Conservation (phyloP, 1,140 invertebrate species). For the Bombus confusus region DNA sequence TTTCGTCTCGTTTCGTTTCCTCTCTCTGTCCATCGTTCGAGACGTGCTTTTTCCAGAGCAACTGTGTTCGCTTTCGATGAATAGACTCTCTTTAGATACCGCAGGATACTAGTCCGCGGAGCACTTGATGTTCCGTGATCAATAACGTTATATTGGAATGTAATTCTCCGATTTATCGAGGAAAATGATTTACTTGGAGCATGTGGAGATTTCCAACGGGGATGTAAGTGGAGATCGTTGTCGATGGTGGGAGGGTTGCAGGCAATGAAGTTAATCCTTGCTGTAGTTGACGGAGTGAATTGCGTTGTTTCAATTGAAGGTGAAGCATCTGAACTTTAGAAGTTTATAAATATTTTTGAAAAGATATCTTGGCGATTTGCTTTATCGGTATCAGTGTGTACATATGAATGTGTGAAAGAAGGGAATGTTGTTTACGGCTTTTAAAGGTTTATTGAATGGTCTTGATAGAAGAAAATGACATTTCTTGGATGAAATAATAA, state of each 20-base stretch:
- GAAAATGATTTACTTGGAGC: not conserved
- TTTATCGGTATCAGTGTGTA: too few species aligned
- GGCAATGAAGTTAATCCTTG: not conserved
- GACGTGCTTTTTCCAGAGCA: not conserved
- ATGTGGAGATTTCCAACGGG: not conserved
- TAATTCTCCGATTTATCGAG: conserved; percentile 17
- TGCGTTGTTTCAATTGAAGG: not conserved
- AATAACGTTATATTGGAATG: not conserved
- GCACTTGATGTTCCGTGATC: conserved; percentile 9
- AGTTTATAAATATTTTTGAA: not conserved
- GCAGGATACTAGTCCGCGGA: too few species aligned
- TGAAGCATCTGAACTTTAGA: not conserved
- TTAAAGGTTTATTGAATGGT: too few species aligned
- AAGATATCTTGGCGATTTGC: not conserved
- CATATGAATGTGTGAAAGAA: too few species aligned
- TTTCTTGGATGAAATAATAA: too few species aligned
- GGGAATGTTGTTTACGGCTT: fast-evolving
- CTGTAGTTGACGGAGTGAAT: not conserved
- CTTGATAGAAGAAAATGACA: too few species aligned
- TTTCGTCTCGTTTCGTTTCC: not conserved
- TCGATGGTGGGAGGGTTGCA: not conserved
- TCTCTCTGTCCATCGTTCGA: not conserved
- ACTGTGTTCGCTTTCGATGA: too few species aligned
- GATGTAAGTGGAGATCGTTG: not conserved
- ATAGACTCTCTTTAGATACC: too few species aligned